Evolutionary conservation across 1,140 invertebrate genomes (phyloP).

Genomic region (Zaprionus vittiger): DNA sequence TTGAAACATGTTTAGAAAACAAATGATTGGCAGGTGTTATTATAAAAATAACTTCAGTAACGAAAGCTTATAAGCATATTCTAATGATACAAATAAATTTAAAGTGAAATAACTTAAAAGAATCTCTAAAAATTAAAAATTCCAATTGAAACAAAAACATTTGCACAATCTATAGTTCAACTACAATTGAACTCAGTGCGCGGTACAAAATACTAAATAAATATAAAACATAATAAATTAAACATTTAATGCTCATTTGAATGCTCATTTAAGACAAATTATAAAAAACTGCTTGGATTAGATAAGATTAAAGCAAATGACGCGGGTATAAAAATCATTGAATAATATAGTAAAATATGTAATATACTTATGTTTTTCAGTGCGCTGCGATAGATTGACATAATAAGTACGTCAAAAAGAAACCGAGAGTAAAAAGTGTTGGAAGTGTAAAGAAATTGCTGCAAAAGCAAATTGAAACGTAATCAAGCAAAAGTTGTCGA

Average conservation of each 20-base stretch:
- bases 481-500: constrained; percentile 70
- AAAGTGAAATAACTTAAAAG: neutral
- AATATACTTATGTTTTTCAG: constrained; percentile 46
- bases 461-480: constrained; percentile 72
- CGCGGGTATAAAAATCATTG: constrained; percentile 26
- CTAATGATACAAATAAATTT: neutral
- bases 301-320: constrained; percentile 19
- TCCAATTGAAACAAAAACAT: neutral
- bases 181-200: constrained; percentile 10
- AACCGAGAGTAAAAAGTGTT: constrained; percentile 44
- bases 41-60: neutral
- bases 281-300: constrained; percentile 22
- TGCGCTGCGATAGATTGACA: constrained; percentile 51
- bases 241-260: constrained; percentile 28
- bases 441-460: constrained; percentile 53
- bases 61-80: neutral
- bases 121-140: neutral
- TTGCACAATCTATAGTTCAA: neutral
- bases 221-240: neutral
- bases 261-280: constrained; percentile 30
- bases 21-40: neutral
- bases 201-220: neutral
- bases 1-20: neutral
- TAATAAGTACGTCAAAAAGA: constrained; percentile 3
- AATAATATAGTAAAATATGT: constrained; percentile 36